Conservation (phyloP, 2,113 vertebrate genomes). For the Anoura caudifer region DNA sequence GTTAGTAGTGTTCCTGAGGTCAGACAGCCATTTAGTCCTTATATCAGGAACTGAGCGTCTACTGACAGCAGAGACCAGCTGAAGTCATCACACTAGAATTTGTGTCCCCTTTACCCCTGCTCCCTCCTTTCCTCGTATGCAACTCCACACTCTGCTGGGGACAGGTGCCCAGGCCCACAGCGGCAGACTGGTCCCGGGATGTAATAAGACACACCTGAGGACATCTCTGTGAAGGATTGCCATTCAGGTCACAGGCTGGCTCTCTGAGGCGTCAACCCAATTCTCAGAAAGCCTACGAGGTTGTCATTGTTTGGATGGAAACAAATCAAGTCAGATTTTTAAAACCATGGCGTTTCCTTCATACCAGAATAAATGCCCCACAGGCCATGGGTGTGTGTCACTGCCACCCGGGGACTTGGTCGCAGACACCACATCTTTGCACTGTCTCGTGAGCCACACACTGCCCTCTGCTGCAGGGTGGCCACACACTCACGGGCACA, state of each 20-base stretch:
- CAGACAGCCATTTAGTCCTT: background rate
- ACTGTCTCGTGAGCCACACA: background rate
- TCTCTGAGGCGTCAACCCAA: background rate
- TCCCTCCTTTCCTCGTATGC: background rate
- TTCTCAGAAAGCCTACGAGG: background rate
- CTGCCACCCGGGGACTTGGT: background rate
- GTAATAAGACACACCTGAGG: background rate
- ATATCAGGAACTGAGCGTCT: background rate
- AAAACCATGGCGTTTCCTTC: background rate
- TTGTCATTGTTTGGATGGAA: background rate
- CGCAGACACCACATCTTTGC: too few relatives aligned
- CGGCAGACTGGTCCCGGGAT: background rate
- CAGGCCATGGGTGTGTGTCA: background rate
- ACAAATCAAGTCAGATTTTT: background rate
- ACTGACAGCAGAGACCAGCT: background rate
- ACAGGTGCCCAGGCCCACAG: background rate
- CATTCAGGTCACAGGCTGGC: rapidly evolving
- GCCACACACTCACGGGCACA: background rate
- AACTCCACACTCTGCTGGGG: background rate
- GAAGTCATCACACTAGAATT: background rate
- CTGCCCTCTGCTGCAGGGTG: background rate
- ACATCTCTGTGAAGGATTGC: background rate
- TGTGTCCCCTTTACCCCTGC: background rate
- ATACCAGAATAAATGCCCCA: background rate
- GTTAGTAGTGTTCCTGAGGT: background rate